Base-by-base conservation (phyloP, 1,140 invertebrate species). In the Pseudomyrmex pallidus region DNA sequence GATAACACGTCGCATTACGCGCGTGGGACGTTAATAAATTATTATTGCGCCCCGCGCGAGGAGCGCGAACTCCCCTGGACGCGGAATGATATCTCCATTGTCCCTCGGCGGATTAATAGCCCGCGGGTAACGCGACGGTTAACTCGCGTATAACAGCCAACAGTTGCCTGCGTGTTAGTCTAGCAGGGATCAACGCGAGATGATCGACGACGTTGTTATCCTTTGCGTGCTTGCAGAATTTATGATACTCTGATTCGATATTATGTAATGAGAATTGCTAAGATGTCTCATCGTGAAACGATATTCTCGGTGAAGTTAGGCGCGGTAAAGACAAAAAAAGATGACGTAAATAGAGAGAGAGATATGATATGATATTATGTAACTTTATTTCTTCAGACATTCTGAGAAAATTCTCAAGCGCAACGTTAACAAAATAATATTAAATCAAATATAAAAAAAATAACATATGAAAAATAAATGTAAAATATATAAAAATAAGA, bases 1-100 rank as follows among this genome's bases (percentile, higher is more conserved):
- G 92, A 92, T 91, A 92, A 91, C 83, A 87, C 50, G 72, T 87
- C 83, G 85, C 83, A 86, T 91, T 90, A 89, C 87, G 56, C 56
- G 72, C 62, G 91, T 92, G 89, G 92, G 91, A 93, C 84, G 90
- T 90, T 92, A 92, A 92, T 92, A 92, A 92, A 92, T 92, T 92
- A 91, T 92, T 87, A 91, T 92, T 89, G 80, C 87, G 83, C 87
- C 88, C 85, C 86, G 82, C 83, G 80, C 84, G 74, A 10, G 7
- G 50, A 52, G 50, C 50, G 50, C 12, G 7, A 77, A 76, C 82
- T 90, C 85, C 90, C 87, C 0, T 85, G 67, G 84, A 84, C 56
- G 78, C 82, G 83, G 76, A 88, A 89, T 90, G 91, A 92, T 91
- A 91, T 92, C 89, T 91, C 90, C 80, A 92, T 92, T 92, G 90